Evolutionary conservation across 2,113 vertebrate genomes (phyloP), one percentile per base, ranked within the genome.

Genomic region (Tetrao urogallus): DNA sequence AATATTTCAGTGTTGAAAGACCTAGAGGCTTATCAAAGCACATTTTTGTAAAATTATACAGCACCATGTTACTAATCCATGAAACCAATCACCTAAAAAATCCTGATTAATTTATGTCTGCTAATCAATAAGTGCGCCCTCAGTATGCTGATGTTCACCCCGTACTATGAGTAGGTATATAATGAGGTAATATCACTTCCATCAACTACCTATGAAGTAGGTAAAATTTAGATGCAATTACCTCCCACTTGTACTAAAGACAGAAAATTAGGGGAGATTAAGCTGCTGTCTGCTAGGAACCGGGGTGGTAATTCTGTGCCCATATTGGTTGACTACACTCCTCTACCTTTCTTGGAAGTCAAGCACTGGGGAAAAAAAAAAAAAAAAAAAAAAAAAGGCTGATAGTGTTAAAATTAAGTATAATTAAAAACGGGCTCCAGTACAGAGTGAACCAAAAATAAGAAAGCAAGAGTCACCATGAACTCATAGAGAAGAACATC

Each of bases 81-180:
- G 16, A 85, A 88, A 66, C 22, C 85, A 67, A 90, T 56, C 87
- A 88, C 47, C n/a, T 83, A 67, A 67, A 83, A 88, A 95, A 38
- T n/a, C 18, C 56, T 13, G 34, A 74, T 50, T 71, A 8, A 71
- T 82, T 57, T 52, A 67, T 27, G 34, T 8, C 0, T 86, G 73
- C 76, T 61, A 47, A 81, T 21, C 65, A 78, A 60, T 47, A 79
- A 73, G 57, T 11, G 2, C 56, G 6, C 32, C 72, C 36, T 82
- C 38, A 52, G 21, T 24, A 40, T n/a, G 61, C 61, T 57, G 25
- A 61, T 74, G 58, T 34, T 82, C 58, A 58, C 16, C 8, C 11
- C 32, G 8, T n/a, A 54, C n/a, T 17, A 19, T 12, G 50, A 75
- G 47, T 4, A 95, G 45, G 52, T 65, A 69, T 82, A 89, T 8